phyloP scores from a whole-genome alignment of 37 sponge, comb jelly and placozoan genomes.

The Aplysina aerophoba region DNA sequence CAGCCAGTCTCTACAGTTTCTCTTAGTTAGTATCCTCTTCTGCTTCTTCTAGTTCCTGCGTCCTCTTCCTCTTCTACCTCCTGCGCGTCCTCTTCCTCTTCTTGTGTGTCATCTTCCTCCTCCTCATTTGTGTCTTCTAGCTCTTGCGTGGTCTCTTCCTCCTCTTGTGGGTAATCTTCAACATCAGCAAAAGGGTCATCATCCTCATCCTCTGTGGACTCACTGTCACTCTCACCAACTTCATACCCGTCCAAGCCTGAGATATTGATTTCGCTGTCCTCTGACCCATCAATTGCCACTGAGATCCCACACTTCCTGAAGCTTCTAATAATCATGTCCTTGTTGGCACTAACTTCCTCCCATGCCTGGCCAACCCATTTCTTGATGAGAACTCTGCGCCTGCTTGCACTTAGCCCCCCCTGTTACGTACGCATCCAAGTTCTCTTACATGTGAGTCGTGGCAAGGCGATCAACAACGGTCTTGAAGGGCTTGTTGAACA shows the following conservation, averaged over 20 bases:
- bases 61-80: too few species aligned
- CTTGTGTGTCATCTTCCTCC: too few species aligned
- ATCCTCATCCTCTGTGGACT: too few species aligned
- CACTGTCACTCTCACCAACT: too few species aligned
- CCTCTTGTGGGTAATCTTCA: too few species aligned
- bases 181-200: conserved; percentile 23
- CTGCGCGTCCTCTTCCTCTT: too few species aligned
- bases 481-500: conserved; percentile 53
- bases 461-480: conserved; percentile 32
- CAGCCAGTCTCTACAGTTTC: too few species aligned
- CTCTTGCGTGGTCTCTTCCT: too few species aligned
- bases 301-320: conserved; percentile 62
- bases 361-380: conserved; percentile 72
- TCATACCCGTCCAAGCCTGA: conserved; percentile 42
- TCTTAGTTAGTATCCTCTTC: too few species aligned
- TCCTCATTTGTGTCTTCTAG: too few species aligned
- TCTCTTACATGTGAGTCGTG: conserved; percentile 48
- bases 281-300: conserved; percentile 47
- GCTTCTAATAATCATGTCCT: conserved; percentile 41
- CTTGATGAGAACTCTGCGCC: conserved; percentile 36
- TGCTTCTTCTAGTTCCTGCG: too few species aligned
- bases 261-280: conserved; percentile 50
- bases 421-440: conserved; percentile 44
- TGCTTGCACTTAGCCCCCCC: conserved; percentile 45
- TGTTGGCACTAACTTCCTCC: conserved; percentile 50